Evolutionary conservation across 2,797 vertebrate genomes (phyloP).

Genomic region (Triplophysa yarkandensis): DNA sequence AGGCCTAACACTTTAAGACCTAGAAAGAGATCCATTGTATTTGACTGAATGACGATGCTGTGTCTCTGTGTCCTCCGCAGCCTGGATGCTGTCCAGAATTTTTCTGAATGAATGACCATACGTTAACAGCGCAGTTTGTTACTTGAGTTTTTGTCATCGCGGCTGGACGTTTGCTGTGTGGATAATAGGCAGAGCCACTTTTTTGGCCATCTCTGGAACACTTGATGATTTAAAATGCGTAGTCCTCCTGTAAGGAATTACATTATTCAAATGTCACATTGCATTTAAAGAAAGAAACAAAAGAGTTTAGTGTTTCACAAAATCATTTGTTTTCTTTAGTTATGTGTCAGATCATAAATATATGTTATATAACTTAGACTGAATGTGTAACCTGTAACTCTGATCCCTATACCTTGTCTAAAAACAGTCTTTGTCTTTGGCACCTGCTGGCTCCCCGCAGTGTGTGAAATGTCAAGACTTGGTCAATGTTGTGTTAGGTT

Average conservation of each 20-base stretch:
- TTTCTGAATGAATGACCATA: conserved; percentile 41
- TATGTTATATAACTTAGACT: conserved; percentile 1
- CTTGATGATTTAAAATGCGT: no score
- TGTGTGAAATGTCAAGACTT: conserved; percentile 48
- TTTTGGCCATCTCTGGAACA: not conserved
- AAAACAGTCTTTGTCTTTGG: conserved; percentile 19
- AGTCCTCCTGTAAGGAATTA: not conserved
- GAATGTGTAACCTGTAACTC: conserved; percentile 27
- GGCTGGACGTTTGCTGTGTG: not conserved
- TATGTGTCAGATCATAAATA: conserved; percentile 9
- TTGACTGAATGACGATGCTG: conserved; percentile 44
- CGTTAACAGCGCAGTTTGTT: conserved; percentile 1
- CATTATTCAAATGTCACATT: not conserved
- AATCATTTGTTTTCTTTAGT: conserved; percentile 23
- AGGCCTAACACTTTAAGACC: conserved; percentile 39
- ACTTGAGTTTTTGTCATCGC: conserved; percentile 1
- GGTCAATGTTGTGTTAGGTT: conserved; percentile 50
- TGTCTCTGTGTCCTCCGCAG: conserved; percentile 17
- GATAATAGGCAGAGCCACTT: not conserved
- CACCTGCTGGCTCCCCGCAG: conserved; percentile 31
- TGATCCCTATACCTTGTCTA: conserved; percentile 11
- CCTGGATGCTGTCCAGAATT: conserved; percentile 39
- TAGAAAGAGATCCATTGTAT: conserved; percentile 47
- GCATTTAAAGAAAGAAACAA: not conserved
- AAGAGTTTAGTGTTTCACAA: not conserved